These are phyloP conservation scores for Drosophila fulvimacula DNA, from an alignment of 2,888 invertebrate species.

Conservation along the genomic window DNA sequence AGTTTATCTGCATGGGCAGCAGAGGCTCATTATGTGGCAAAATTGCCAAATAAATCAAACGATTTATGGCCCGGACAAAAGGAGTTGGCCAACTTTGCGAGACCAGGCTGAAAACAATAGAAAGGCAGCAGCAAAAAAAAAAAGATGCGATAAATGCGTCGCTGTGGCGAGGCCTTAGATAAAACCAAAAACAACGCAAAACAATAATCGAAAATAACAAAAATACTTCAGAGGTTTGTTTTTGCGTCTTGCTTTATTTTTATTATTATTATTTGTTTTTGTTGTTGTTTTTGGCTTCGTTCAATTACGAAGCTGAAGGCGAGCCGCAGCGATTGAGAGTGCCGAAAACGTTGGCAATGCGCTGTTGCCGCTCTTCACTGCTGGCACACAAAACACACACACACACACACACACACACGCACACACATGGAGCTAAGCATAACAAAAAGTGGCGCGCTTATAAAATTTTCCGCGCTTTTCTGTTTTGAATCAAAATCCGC, in stretches of 20 bases:
- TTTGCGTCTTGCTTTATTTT: conserved; percentile 36
- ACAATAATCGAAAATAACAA: conserved; percentile 30
- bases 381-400: conserved; percentile 48
- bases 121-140: conserved; percentile 28
- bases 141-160: conserved; percentile 54
- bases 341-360: conserved; percentile 37
- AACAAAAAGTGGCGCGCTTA: conserved; percentile 57
- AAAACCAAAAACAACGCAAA: conserved; percentile 15
- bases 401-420: neutral
- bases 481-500: conserved; percentile 62
- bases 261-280: conserved; percentile 11
- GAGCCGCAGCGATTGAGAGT: conserved; percentile 34
- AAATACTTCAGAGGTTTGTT: conserved; percentile 50
- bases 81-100: conserved; percentile 53
- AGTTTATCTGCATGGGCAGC: neutral
- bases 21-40: conserved; percentile 2
- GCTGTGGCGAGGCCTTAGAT: conserved; percentile 7
- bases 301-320: conserved; percentile 46
- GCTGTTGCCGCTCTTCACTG: conserved; percentile 62
- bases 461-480: conserved; percentile 77
- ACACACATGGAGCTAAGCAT: conserved; percentile 19
- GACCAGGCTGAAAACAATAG: conserved; percentile 64
- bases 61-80: conserved; percentile 48
- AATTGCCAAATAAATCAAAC: conserved; percentile 44
- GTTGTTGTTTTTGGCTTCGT: conserved; percentile 40